Evolutionary conservation across 1,140 invertebrate species (phyloP), one percentile per base, ranked within the genome.

Genomic region (Meteorus sp.): DNA sequence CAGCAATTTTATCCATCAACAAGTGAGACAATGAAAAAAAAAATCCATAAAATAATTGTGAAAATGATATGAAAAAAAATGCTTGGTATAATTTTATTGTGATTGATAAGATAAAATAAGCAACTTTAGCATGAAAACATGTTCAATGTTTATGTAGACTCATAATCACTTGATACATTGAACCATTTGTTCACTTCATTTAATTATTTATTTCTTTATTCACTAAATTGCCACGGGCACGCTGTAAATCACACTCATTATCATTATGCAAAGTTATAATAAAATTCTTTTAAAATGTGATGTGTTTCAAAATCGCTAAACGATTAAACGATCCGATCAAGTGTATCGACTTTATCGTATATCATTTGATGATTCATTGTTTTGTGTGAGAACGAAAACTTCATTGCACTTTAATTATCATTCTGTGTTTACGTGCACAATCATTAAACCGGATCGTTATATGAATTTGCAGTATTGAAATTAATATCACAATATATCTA

Each of bases 341-440:
- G 20, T 20, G 20, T 4, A 44, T 20, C 20, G 6, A 7, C 3
- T 22, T 19, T 11, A 47, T 25, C 23, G n/a, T n/a, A n/a, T n/a
- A n/a, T n/a, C n/a, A n/a, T 20, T 25, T 23, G 20, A 47, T 47
- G 44, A 47, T 23, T 23, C 44, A 47, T 47, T 47, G 44, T 47
- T 47, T 39, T n/a, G 15, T 13, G 23, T 47, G 44, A 47, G 44
- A 47, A 47, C 22, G 44, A 6, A 6, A 4, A 20, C 20, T 8
- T 8, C 11, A 23, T 23, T 27, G 15, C 9, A 43, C 13, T 19
- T 47, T 47, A 47, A 47, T 47, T 6, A 47, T 47, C 44, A 9
- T n/a, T n/a, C n/a, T n/a, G n/a, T n/a, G n/a, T n/a, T n/a, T n/a
- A 3, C 35, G 13, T 8, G 7, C 20, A 4, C 44, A 23, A 47